Base-by-base conservation (phyloP, 2,113 vertebrate species). In the Solea solea region DNA sequence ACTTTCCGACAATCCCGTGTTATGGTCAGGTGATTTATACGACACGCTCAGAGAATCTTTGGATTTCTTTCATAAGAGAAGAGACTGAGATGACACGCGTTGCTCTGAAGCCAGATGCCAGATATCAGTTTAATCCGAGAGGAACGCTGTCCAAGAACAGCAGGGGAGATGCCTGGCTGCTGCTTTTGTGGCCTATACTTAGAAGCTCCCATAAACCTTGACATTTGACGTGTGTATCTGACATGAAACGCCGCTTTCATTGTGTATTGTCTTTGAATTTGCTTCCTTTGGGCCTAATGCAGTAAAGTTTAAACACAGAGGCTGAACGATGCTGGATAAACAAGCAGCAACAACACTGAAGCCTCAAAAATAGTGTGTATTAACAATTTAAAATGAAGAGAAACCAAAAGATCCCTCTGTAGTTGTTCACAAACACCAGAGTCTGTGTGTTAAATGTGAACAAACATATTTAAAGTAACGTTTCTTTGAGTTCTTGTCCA, bases 171-270 rank as follows among this genome's bases (percentile, higher is more conserved):
- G 82, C 85, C 83, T 77, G 75, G 57, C 77, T 61, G 12, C 52
- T 82, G 75, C 74, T 83, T 83, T 41, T 81, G 68, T 16, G 15
- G 52, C 72, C 88, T 91, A 91, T 89, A 88, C 78, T 90, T 92
- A 93, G 93, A 92, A 78, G 78, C 42, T 55, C 52, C 72, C 53
- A 73, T 88, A 89, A 91, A 92, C 87, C 81, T 85, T 92, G 91
- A 92, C 89, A 91, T 93, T 90, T 92, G 79, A 91, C 82, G 69
- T 70, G 67, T 80, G 83, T 70, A 79, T 81, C 70, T 64, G 56
- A 68, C 74, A 88, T 77, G 81, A 81, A 84, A 88, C 80, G 64
- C 69, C 42, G 49, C 44, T 86, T 87, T 88, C 59, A 65, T 69
- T 27, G 64, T 74, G 13, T 87, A 70, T 82, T 69, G 62, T 68